Base-by-base conservation (phyloP, 2,797 vertebrate genomes). In the Acropternis orthonyx region DNA sequence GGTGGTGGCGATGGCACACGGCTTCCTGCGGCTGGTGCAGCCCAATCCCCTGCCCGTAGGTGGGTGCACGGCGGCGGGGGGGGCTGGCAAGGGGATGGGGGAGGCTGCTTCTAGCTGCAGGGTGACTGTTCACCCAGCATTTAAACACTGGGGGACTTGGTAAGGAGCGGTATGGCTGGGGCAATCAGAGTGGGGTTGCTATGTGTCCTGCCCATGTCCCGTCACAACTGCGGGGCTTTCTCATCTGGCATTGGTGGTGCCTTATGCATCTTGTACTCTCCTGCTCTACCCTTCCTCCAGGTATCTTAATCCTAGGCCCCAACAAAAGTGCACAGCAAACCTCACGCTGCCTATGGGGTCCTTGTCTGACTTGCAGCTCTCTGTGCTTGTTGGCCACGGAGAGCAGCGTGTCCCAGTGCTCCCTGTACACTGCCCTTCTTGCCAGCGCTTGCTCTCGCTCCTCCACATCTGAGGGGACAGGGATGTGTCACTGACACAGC, bases 21-120 rank as follows among this genome's bases (percentile, higher is more conserved):
- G 97, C 39, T 99, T 99, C 95, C 97, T 99, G 76, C 52, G 77
- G 81, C 94, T 98, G 14, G 98, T 99, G 69, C 98, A 99, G 97
- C 98, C 98, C 36, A 98, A 98, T 3, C 30, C 92, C 7, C 98
- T 99, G 93, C 98, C 99, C 30, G 2, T 51, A 97, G 98, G 99
- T 99, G 90, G 96, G 98, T 97, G 26, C 16, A 1, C 1, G 12
- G 77, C 0, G 3, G 6, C 0, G 6, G 24, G 34, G 65, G 32
- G 65, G 49, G 32, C 46, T 55, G 83, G 52, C 1, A 2, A 6
- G 4, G 65, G 24, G 17, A 20, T 0, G 5, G 39, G 10, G 19
- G 32, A 20, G 2, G 8, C 27, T 65, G 41, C 63, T 68, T 2
- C 10, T 28, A 67, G 68, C 23, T 46, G 34, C 20, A 6, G 6